Evolutionary conservation across 1,140 invertebrate species (phyloP), one percentile per base, ranked within the genome.

Genomic region (Drosophila saltans): DNA sequence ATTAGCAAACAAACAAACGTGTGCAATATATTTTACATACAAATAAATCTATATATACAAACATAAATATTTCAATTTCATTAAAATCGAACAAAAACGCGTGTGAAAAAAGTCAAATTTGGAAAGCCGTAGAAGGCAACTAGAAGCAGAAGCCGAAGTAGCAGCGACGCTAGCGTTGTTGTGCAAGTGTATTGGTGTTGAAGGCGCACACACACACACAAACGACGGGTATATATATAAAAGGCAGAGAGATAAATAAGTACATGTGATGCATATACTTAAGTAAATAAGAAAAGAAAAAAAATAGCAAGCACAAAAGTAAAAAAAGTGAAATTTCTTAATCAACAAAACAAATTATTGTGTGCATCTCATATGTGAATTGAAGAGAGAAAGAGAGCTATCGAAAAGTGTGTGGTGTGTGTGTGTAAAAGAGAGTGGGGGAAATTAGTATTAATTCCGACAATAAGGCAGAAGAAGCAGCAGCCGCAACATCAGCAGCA

Each of bases 111-210:
- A 63, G 39, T 67, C 59, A 41, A 62, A 66, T 72, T 81, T 57
- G 70, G 68, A 66, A 71, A 74, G 80, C 78, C 78, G 78, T 74
- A 62, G 45, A 80, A 77, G 70, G 74, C 75, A 84, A 62, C 52
- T 66, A 77, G 52, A 55, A 57, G 39, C 33, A 66, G 64, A 69
- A 81, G 66, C 59, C 75, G 81, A 73, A 70, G 56, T 61, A 73
- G 68, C 55, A 76, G 48, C 71, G 60, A 77, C 80, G 58, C 62
- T 66, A 76, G 68, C 78, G 66, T 58, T 58, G 67, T 66, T 72
- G 64, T 86, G 83, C 76, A 83, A 86, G 83, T 86, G 83, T 86
- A 73, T 80, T 86, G 48, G 83, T 83, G 80, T 77, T 81, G 52
- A 85, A 86, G 69, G 65, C 67, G 61, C 62, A 71, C 45, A 72